Base-by-base conservation (phyloP, 2,797 vertebrate species). In the Sus cebifrons region DNA sequence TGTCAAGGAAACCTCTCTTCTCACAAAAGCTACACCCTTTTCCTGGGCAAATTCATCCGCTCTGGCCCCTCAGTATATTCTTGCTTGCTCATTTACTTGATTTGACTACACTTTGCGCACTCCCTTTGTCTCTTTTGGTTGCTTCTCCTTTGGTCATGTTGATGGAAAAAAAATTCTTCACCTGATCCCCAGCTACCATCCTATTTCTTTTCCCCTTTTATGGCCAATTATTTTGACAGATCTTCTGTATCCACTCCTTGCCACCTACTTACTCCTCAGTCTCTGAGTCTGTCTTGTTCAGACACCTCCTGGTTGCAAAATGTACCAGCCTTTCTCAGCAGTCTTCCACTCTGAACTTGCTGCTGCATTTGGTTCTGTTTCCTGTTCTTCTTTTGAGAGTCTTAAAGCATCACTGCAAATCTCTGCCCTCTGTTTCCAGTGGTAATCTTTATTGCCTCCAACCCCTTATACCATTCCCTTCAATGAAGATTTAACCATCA, bases 71-170 rank as follows among this genome's bases (percentile, higher is more conserved):
- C 52, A 25, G 56, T 27, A 25, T 68, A 29, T 65, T 62, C 79
- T 83, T 83, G 23, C 62, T 36, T 60, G 11, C 44, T 92, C 56
- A 67, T 29, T 60, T 67, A 15, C 62, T 14, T 73, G 58, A 36
- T 62, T 40, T 81, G 67, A 86, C 17, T 54, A n/a, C 18, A 64
- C 58, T 62, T 82, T 27, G 27, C n/a, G n/a, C 9, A 36, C 56
- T 75, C 15, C 11, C 7, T 82, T 67, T 13, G 23, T 68, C 44
- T 77, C 73, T 21, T 64, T 68, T 32, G 67, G 44, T 70, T 88
- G 54, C 54, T 89, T 75, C 68, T 95, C 27, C 62, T 92, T 90
- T 64, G 71, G 40, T 94, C 52, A 70, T 32, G 21, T 60, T n/a
- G 74, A 52, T 60, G 62, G 68, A 64, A 32, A 64, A 67, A 58